Evolutionary conservation across 2,888 invertebrate species (phyloP).

Genomic region (Cephus pulcher): DNA sequence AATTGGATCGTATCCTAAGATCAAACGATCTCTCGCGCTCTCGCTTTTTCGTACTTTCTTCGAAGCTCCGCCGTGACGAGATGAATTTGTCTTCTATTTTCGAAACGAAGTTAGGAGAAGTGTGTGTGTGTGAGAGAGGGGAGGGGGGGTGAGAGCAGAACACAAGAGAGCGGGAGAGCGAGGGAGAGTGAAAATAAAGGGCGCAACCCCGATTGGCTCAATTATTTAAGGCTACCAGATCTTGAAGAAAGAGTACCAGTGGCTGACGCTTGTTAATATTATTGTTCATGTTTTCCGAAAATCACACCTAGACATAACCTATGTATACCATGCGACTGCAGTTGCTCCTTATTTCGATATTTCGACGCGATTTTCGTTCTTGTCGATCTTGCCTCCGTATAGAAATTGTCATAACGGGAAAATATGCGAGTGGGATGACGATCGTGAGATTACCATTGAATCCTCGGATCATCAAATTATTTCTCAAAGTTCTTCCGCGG

Average conservation of each 20-base stretch:
- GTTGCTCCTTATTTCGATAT: conserved; percentile 1
- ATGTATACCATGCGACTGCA: neutral
- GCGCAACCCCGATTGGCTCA: conserved; percentile 50
- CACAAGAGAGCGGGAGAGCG: neutral
- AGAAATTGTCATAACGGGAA: conserved; percentile 47
- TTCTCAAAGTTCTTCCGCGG: neutral
- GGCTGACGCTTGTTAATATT: conserved; percentile 47
- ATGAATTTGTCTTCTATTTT: neutral
- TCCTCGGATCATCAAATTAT: neutral
- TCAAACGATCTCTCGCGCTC: conserved; percentile 32
- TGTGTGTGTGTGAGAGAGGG: fast-evolving
- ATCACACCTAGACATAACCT: conserved; percentile 33
- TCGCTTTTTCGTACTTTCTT: neutral
- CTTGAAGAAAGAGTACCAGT: conserved; percentile 40
- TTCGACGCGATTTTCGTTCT: neutral
- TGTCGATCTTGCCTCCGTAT: conserved; percentile 54
- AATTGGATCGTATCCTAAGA: conserved; percentile 23
- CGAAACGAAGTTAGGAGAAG: neutral
- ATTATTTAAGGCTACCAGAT: conserved; percentile 51
- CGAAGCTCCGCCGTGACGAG: neutral
- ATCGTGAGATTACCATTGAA: conserved; percentile 26
- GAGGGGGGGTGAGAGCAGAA: neutral
- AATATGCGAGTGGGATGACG: conserved; percentile 38
- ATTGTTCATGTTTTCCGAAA: conserved; percentile 43
- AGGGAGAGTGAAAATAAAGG: neutral